Evolutionary conservation across 35 echinoderm and acorn worm species (phyloP).

Genomic region (Apostichopus japonicus): DNA sequence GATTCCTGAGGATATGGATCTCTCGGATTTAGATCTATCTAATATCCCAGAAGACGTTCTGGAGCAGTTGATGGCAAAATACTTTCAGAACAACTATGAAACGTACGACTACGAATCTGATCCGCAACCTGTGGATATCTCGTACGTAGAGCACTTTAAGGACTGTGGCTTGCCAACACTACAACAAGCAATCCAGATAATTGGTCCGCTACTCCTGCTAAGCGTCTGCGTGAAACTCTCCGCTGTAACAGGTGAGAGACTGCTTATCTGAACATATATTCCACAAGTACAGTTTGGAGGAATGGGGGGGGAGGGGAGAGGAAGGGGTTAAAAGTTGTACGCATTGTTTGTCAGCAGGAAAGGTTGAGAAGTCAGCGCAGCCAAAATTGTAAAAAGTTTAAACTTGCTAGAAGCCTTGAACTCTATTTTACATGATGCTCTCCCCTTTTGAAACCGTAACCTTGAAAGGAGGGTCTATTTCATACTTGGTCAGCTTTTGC

Average conservation of each 20-base stretch:
- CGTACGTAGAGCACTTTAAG: conserved; percentile 62
- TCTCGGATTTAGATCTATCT: conserved; percentile 15
- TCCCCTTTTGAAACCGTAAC: no score
- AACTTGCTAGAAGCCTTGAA: no score
- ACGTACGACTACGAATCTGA: conserved; percentile 50
- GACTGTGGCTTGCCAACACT: conserved; percentile 66
- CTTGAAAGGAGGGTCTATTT: no score
- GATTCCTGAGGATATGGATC: conserved; percentile 38
- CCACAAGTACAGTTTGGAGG: no score
- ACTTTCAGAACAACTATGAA: conserved; percentile 25
- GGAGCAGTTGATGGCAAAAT: conserved; percentile 43
- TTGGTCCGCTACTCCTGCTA: conserved; percentile 60
- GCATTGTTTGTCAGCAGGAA: no score
- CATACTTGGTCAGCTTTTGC: no score
- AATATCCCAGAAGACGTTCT: conserved; percentile 44
- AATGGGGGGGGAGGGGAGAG: no score
- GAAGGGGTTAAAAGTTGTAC: no score
- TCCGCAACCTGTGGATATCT: conserved; percentile 9
- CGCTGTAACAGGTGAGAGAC: conserved; percentile 51
- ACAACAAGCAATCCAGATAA: conserved; percentile 72
- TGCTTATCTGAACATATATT: no score
- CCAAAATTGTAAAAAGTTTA: no score
- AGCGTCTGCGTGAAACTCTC: conserved; percentile 65
- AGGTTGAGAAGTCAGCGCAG: no score
- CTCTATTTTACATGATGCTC: no score